These are phyloP conservation scores for Thalassarche chlororhynchos DNA, from an alignment of 2,113 vertebrate species.

Conservation along the genomic window DNA sequence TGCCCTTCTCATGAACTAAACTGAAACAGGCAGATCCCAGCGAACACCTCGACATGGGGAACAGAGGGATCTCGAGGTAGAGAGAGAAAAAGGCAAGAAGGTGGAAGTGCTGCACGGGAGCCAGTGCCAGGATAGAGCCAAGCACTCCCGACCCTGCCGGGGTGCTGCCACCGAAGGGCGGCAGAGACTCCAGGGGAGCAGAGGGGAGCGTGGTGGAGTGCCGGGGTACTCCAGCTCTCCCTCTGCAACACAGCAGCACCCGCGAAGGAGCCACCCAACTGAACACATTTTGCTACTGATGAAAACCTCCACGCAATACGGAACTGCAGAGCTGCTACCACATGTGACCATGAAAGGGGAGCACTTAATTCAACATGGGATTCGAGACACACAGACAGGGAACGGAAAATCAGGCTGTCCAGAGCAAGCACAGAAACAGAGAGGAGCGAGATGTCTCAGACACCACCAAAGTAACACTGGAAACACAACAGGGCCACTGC, in stretches of 20 bases:
- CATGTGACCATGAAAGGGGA: background rate
- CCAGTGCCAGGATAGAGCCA: background rate
- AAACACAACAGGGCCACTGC: background rate
- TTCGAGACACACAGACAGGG: rapidly evolving
- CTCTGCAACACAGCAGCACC: background rate
- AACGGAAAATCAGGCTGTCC: background rate
- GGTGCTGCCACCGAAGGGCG: background rate
- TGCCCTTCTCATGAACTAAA: background rate
- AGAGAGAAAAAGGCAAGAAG: background rate
- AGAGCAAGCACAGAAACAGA: background rate
- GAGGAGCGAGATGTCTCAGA: background rate
- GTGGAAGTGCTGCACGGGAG: background rate
- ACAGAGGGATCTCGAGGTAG: rapidly evolving
- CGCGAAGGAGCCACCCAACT: background rate
- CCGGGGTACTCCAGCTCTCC: background rate
- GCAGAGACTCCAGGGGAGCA: background rate
- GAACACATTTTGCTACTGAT: background rate
- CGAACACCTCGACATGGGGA: background rate
- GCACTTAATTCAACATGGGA: background rate
- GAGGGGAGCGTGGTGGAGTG: background rate
- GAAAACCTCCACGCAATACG: background rate
- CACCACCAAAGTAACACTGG: background rate
- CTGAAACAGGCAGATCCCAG: background rate
- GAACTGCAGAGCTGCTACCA: background rate
- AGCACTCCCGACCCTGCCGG: rapidly evolving